A percentile compares a stretch with the other conserved stretches of the same genome.
phyloP scores from a whole-genome alignment of 2,113 vertebrate genomes.

The Diadophis punctatus region DNA sequence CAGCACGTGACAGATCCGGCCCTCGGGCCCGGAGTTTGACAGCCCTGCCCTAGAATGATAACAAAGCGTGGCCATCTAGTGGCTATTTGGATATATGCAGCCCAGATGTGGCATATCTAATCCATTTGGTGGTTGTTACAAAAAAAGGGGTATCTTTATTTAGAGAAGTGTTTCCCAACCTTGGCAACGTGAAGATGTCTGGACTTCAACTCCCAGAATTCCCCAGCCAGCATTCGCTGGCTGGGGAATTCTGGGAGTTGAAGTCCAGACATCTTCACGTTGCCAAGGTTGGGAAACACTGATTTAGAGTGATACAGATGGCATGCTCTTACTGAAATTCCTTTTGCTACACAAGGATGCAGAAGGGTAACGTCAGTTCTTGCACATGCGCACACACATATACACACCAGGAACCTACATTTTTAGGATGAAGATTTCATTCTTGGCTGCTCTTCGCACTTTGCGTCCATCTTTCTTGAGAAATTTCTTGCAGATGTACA shows the following conservation, averaged over 20 bases:
- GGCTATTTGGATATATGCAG: background rate
- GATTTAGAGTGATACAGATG: background rate
- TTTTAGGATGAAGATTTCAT: constrained; percentile 85
- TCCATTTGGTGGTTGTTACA: background rate
- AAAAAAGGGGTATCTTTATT: background rate
- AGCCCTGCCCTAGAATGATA: background rate
- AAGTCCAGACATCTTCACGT: too few relatives aligned
- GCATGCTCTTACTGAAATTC: background rate
- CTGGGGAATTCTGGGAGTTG: too few relatives aligned
- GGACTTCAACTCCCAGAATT: too few relatives aligned
- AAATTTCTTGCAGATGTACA: constrained; percentile 84
- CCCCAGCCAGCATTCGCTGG: too few relatives aligned
- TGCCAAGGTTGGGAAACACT: too few relatives aligned
- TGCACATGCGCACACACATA: background rate
- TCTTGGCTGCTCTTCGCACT: constrained; percentile 83
- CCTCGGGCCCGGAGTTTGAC: too few relatives aligned
- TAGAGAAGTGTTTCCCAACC: background rate
- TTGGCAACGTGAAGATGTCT: too few relatives aligned
- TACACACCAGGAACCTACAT: constrained; percentile 62
- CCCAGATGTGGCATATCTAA: background rate
- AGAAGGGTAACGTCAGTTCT: background rate
- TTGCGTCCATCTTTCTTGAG: constrained; percentile 82
- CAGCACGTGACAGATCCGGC: too few relatives aligned
- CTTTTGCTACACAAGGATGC: background rate
- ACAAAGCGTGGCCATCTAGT: background rate